phyloP scores from a whole-genome alignment of 1,140 invertebrate species.

The Bradynema listronoti region DNA sequence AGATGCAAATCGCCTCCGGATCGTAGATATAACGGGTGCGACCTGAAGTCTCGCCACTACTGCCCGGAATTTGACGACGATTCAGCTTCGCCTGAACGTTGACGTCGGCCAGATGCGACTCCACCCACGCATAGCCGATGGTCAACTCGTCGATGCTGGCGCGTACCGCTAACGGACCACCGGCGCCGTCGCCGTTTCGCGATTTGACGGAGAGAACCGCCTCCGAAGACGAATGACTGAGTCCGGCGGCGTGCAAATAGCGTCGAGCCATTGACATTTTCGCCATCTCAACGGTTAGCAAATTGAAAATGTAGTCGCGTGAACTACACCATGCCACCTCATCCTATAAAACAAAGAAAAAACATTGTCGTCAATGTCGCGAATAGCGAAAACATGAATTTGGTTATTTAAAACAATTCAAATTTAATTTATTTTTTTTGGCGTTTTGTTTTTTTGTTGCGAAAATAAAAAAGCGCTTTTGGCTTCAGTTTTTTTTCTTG shows the following conservation, averaged over 20 bases:
- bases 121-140: constrained; percentile 36
- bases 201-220: too few species aligned
- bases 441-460: too few species aligned
- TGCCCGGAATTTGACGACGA: background rate
- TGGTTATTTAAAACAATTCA: too few species aligned
- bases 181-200: too few species aligned
- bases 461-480: too few species aligned
- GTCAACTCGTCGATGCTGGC: constrained; percentile 24
- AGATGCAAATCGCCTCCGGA: constrained; percentile 21
- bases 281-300: constrained; percentile 42
- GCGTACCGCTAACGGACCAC: too few species aligned
- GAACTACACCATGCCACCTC: constrained; percentile 45
- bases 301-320: constrained; percentile 45
- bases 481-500: too few species aligned
- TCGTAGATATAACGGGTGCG: constrained; percentile 33
- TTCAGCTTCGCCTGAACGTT: constrained; percentile 25
- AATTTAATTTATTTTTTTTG: too few species aligned
- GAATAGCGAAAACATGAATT: too few species aligned
- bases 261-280: constrained; percentile 47
- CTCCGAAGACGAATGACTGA: too few species aligned
- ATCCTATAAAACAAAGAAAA: constrained; percentile 36
- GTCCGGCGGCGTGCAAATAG: constrained; percentile 32
- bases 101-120: constrained; percentile 30
- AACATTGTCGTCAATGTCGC: constrained; percentile 11
- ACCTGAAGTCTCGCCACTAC: constrained; percentile 16